A percentile compares a stretch with the other conserved stretches of the same genome.
Conservation (phyloP, 2,113 vertebrate species). For the Canis aureus region DNA sequence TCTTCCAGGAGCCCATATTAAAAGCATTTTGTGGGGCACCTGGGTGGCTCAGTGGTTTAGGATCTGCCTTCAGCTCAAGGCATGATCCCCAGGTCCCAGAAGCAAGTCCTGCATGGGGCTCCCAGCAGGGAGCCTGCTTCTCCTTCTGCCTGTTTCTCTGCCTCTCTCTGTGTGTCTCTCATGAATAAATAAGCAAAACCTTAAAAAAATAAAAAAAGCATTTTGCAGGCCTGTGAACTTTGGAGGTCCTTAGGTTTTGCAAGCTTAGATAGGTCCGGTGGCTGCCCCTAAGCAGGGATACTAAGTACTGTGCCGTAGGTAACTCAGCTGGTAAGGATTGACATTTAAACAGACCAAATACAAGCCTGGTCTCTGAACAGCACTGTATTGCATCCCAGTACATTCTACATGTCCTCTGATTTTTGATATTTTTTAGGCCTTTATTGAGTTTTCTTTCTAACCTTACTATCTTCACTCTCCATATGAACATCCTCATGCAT, state of each 20-base stretch:
- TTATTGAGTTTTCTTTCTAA: background rate
- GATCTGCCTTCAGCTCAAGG: background rate
- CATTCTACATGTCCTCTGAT: background rate
- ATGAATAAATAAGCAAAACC: background rate
- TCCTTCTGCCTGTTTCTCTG: background rate
- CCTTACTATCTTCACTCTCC: background rate
- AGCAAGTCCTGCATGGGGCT: background rate
- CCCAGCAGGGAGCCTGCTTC: background rate
- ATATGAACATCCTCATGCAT: background rate
- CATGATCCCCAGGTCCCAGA: background rate
- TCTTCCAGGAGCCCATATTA: background rate
- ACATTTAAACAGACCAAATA: background rate
- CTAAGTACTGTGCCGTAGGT: background rate
- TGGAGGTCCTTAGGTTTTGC: background rate
- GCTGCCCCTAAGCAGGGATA: too few relatives aligned
- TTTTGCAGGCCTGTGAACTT: background rate
- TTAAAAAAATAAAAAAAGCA: background rate
- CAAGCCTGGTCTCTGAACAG: background rate
- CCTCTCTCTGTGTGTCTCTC: background rate
- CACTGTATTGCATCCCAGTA: background rate
- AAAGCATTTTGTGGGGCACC: background rate
- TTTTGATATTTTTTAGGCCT: background rate
- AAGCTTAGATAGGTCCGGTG: accelerated
- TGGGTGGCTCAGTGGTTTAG: background rate
- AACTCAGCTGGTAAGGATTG: background rate